phyloP scores from a whole-genome alignment of 2,888 invertebrate species.

The Tanaodytes sp. region DNA sequence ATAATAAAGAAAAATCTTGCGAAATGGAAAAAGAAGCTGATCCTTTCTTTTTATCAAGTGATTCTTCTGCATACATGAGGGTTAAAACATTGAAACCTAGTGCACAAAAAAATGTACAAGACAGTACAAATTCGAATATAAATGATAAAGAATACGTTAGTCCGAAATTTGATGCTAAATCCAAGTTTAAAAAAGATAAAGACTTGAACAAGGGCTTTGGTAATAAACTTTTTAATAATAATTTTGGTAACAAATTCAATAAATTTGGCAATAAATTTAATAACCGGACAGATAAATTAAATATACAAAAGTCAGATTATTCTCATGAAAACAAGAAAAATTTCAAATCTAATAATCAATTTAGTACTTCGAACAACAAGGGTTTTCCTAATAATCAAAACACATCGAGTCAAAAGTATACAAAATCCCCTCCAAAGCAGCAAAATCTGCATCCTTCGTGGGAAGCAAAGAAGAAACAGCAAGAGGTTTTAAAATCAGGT shows the following conservation, averaged over 20 bases:
- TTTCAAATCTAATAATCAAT: background rate
- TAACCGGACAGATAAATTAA: conserved; percentile 45
- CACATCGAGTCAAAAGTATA: conserved; percentile 4
- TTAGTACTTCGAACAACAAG: background rate
- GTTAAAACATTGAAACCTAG: conserved; percentile 56
- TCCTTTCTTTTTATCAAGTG: conserved; percentile 63
- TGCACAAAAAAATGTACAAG: background rate
- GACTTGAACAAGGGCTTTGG: background rate
- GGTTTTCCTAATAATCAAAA: conserved; percentile 7
- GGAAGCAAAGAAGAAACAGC: conserved; percentile 69
- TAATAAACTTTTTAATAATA: conserved; percentile 47
- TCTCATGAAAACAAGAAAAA: background rate
- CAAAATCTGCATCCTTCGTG: conserved; percentile 69
- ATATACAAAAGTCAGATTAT: background rate
- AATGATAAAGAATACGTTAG: background rate
- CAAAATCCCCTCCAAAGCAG: conserved; percentile 23
- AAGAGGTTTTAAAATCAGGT: conserved; percentile 65
- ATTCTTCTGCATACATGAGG: conserved; percentile 60
- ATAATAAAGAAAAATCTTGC: conserved; percentile 49
- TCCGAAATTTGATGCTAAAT: background rate
- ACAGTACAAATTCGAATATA: background rate
- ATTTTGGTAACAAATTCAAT: conserved; percentile 13
- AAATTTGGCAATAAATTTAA: conserved; percentile 24
- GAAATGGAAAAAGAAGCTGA: conserved; percentile 59
- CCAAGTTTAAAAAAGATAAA: background rate